Evolutionary conservation across 1,140 invertebrate genomes (phyloP), one percentile per base, ranked within the genome.

Genomic region (Planococcus citri): DNA sequence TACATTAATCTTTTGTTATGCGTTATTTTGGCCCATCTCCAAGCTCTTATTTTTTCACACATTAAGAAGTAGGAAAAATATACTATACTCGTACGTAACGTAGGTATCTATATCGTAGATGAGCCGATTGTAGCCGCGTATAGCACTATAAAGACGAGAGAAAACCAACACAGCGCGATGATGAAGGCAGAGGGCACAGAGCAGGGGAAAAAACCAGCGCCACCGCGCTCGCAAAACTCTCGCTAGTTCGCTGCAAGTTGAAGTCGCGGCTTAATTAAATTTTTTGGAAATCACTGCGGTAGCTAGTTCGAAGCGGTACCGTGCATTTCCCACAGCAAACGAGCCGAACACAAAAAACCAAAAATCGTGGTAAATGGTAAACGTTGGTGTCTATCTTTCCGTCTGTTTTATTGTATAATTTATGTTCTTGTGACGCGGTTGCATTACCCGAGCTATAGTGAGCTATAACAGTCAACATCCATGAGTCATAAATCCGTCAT

Each of bases 351-450:
- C 17, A 64, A 27, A 64, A 64, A 64, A 64, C 60, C 60, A 64
- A 64, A 64, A 64, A 64, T 64, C 60, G 22, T 64, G 60, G 20
- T 64, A 64, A 64, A 64, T 64, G 60, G 60, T 64, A 64, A 64
- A 64, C 60, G 60, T 25, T 64, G 21, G 60, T 25, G 60, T 64
- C 60, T 64, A 64, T 64, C 60, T 64, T 24, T 64, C 25, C 60
- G 60, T 64, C 60, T 64, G 60, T 64, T 64, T 64, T 64, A 64
- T 64, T 64, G 60, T 64, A 64, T 64, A 64, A 64, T 64, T 64
- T 64, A 64, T 64, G 60, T 64, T 64, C 25, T 25, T 64, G 60
- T 25, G 60, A 64, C 60, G 60, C 60, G 60, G 21, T 64, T 24
- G 22, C 21, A 25, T 64, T 64, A 64, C 60, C 25, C 10, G 10